A percentile compares a stretch with the other conserved stretches of the same genome.
Evolutionary conservation across 53 echinoderm and acorn worm genomes (phyloP).

Genomic region (Arbacia lixula): DNA sequence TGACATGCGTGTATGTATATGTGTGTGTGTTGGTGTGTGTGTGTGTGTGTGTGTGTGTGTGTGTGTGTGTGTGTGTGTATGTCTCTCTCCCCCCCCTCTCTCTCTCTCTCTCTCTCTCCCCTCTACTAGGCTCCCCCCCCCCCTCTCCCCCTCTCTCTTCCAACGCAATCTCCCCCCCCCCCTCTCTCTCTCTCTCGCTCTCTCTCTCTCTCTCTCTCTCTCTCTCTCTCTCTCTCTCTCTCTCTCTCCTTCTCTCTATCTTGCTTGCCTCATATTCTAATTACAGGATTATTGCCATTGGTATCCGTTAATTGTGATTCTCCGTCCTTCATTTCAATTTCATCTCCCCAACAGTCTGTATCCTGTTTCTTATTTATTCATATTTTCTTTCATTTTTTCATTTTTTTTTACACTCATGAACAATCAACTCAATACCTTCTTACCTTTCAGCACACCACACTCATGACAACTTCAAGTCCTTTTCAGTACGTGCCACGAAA

Average conservation of each 20-base stretch:
- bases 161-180: neutral
- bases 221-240: neutral
- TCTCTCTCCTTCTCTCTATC: neutral
- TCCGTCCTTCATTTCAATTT: neutral
- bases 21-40: too few relatives aligned
- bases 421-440: too few relatives aligned
- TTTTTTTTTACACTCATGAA: neutral
- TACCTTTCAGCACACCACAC: constrained; percentile 81
- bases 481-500: constrained; percentile 87
- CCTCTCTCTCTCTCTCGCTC: neutral
- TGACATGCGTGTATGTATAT: too few relatives aligned
- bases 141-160: neutral
- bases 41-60: too few relatives aligned
- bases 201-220: too few relatives aligned
- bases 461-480: constrained; percentile 81
- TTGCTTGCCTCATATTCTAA: neutral
- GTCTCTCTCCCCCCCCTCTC: neutral
- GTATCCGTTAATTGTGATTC: neutral
- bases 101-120: neutral
- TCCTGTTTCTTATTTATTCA: neutral
- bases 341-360: neutral
- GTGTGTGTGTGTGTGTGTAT: too few relatives aligned
- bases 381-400: neutral
- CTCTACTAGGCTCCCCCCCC: neutral
- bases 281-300: neutral